Base-by-base conservation (phyloP, 2,113 vertebrate species). In the Poicephalus gulielmi region DNA sequence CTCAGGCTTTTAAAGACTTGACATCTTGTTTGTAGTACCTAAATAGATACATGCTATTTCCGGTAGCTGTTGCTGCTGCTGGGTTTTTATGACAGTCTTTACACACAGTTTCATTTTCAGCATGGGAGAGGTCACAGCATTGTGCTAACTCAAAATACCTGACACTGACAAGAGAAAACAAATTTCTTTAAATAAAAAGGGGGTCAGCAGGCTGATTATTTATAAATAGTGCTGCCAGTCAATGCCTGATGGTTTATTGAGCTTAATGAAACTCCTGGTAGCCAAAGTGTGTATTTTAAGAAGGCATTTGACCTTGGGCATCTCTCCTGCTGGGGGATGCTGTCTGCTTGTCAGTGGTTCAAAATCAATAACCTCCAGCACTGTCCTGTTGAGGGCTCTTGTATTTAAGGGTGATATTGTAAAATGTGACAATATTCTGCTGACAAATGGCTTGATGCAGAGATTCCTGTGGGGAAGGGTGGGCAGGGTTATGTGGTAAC, bases 361-460 rank as follows among this genome's bases (percentile, higher is more conserved):
- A 70, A 37, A 88, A 96, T 97, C 92, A 88, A 97, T 97, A 95
- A 92, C 92, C 92, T 79, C 77, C 33, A 88, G 82, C 4, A 1
- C 63, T 67, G 57, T 89, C 92, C 82, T 87, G 83, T 73, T 46
- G 76, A 92, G 55, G 70, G 27, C 68, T 52, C 30, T 15, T 44
- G 63, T 91, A 66, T 78, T 83, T 87, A 83, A 94, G 91, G 70
- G 80, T 90, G 89, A 91, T 95, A 86, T 63, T 95, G 92, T 86
- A 94, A 95, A 93, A 93, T 88, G 94, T 97, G 95, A 94, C 92
- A 87, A 77, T 92, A 93, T 93, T 93, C 81, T 94, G 90, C 96
- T 96, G 86, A 96, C 5, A 0, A 86, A 90, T 55, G 24, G 35
- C 74, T 97, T 16, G 7, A 73, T 93, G 52, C 33, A 17, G 43